Evolutionary conservation across 2,113 vertebrate genomes (phyloP).

Genomic region (Sarotherodon lohbergeri): DNA sequence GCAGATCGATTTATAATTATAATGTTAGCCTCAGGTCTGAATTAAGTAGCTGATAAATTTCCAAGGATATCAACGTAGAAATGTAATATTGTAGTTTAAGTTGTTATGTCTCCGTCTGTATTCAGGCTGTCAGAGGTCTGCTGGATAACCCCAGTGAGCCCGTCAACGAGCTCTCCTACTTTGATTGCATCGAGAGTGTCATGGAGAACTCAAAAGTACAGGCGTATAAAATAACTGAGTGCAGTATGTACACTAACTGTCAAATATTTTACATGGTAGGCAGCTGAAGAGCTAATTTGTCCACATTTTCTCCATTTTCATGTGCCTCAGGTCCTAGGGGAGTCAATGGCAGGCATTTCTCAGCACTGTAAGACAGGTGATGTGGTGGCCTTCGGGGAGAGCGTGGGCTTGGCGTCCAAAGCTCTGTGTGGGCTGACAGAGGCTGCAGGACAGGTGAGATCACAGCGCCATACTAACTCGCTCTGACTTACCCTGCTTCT

Average conservation of each 20-base stretch:
- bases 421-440: slow-evolving; percentile 96
- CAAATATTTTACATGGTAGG: background rate
- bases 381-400: slow-evolving; percentile 89
- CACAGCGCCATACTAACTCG: background rate
- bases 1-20: background rate
- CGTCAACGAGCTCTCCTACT: slow-evolving; percentile 95
- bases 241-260: background rate
- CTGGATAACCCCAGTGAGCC: slow-evolving; percentile 94
- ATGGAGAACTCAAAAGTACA: slow-evolving; percentile 99
- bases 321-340: slow-evolving; percentile 84
- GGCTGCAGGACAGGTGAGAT: slow-evolving; percentile 91
- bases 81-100: background rate
- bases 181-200: slow-evolving; percentile 97
- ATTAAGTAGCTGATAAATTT: background rate
- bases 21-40: background rate
- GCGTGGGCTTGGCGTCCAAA: slow-evolving; percentile 92
- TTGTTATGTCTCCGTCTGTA: background rate
- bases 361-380: slow-evolving; percentile 96
- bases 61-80: background rate
- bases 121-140: slow-evolving; percentile 92
- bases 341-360: slow-evolving; percentile 97
- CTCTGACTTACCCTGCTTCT: background rate
- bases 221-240: background rate
- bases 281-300: background rate
- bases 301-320: background rate